Evolutionary conservation across 2,113 vertebrate species (phyloP).

Genomic region (Microtus richardsoni): DNA sequence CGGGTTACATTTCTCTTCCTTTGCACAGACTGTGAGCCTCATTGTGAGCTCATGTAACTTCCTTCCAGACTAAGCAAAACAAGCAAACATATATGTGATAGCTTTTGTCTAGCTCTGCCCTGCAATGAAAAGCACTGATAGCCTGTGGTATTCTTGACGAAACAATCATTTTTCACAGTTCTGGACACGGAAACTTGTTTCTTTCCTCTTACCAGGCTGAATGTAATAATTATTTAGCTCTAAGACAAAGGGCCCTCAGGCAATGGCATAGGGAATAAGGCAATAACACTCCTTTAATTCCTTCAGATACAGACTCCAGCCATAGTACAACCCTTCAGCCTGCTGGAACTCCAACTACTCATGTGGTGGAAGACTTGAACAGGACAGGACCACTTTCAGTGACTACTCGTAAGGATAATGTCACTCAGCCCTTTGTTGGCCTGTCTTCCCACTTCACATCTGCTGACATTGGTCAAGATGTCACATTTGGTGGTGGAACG

Average conservation of each 20-base stretch:
- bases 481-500: slow-evolving; percentile 51
- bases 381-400: slow-evolving; percentile 54
- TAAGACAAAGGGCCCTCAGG: background rate
- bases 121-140: background rate
- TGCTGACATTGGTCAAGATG: background rate
- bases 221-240: background rate
- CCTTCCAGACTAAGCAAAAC: background rate
- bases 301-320: slow-evolving; percentile 71
- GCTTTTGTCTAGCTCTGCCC: background rate
- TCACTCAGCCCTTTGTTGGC: background rate
- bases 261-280: slow-evolving; percentile 14
- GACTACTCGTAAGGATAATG: slow-evolving; percentile 77
- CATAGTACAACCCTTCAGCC: slow-evolving; percentile 62
- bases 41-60: background rate
- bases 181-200: background rate
- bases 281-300: slow-evolving; percentile 71
- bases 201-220: background rate
- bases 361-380: slow-evolving; percentile 63
- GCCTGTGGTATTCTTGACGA: background rate
- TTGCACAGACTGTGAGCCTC: background rate
- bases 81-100: background rate
- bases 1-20: background rate
- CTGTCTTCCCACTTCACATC: background rate
- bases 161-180: background rate
- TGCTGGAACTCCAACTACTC: slow-evolving; percentile 54